Percentiles rank a stretch among this genome's conserved stretches.
Conservation (phyloP, 2,113 vertebrate species). For the Microcebus tavaratra region DNA sequence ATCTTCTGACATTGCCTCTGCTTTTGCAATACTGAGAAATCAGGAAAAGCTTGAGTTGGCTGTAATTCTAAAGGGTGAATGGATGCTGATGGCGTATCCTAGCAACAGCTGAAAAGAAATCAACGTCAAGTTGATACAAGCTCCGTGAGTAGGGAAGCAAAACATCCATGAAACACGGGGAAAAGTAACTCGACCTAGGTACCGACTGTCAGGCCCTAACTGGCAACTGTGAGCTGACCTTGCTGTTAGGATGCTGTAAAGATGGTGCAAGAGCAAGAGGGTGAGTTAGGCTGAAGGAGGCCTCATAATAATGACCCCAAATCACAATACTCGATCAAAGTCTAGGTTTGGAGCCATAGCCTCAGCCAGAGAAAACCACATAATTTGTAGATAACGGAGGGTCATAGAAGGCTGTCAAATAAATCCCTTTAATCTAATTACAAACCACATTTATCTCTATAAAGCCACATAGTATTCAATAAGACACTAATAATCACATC, state of each 20-base stretch:
- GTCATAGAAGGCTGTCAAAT: conserved; percentile 29
- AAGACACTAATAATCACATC: not conserved
- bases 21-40: not conserved
- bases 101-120: conserved; percentile 70
- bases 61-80: conserved; percentile 62
- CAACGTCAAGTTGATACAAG: not conserved
- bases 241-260: not conserved
- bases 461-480: not conserved
- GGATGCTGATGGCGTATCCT: conserved; percentile 61
- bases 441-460: conserved; percentile 47
- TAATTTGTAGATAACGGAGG: conserved; percentile 34
- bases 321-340: not conserved
- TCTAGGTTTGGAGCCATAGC: not conserved
- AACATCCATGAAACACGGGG: not conserved
- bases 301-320: not conserved
- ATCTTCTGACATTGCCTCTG: conserved; percentile 22
- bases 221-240: not conserved
- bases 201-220: not conserved
- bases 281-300: not conserved
- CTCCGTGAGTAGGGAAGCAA: not conserved
- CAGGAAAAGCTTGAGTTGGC: conserved; percentile 48
- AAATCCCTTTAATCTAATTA: conserved; percentile 51
- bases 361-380: conserved; percentile 11
- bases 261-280: not conserved
- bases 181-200: not conserved